These are phyloP conservation scores for Corythaeola cristata DNA, from an alignment of 2,113 vertebrate genomes.

Conservation along the genomic window DNA sequence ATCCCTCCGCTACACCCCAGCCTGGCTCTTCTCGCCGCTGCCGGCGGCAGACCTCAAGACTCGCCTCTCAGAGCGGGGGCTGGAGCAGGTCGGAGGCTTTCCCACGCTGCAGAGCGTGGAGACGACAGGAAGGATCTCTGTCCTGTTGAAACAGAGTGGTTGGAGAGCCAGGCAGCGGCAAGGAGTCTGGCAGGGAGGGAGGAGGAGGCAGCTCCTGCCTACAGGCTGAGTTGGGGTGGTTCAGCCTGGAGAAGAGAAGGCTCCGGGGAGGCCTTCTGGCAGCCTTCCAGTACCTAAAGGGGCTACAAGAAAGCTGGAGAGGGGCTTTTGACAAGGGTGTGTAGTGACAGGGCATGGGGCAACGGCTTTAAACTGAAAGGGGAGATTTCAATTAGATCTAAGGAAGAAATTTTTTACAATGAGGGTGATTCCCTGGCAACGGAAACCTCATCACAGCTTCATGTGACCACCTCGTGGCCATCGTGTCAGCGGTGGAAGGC, in stretches of 20 bases:
- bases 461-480: neutral
- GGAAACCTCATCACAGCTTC: neutral
- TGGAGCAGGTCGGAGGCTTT: neutral
- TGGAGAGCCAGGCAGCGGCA: neutral
- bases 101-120: neutral
- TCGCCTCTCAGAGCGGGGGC: neutral
- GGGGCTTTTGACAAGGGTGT: too few relatives aligned
- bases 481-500: neutral
- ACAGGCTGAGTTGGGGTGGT: neutral
- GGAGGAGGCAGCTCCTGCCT: neutral
- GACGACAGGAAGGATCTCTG: neutral
- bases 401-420: too few relatives aligned
- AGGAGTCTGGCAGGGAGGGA: neutral
- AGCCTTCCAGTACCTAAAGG: too few relatives aligned
- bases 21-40: neutral
- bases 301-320: too few relatives aligned
- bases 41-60: neutral
- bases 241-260: too few relatives aligned
- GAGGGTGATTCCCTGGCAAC: neutral
- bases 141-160: neutral
- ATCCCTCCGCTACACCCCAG: neutral
- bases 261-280: too few relatives aligned
- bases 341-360: too few relatives aligned
- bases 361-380: too few relatives aligned
- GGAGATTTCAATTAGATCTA: too few relatives aligned